These are phyloP conservation scores for Lasioglossum zephyrum DNA, from an alignment of 2,888 invertebrate genomes.

Conservation along the genomic window DNA sequence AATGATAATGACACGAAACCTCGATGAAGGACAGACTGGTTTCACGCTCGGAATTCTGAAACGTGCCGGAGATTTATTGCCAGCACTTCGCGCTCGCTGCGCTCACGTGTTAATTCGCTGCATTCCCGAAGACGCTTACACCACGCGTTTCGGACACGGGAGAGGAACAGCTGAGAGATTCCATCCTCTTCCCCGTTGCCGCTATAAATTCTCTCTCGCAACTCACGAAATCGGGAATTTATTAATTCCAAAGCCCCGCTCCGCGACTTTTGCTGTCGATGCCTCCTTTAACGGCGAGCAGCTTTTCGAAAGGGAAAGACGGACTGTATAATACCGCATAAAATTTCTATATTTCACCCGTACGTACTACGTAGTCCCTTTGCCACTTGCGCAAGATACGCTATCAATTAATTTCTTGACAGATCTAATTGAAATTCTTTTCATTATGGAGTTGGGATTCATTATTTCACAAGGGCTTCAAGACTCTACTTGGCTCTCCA, in stretches of 20 bases:
- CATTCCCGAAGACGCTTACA: conserved; percentile 43
- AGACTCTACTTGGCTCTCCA: background rate
- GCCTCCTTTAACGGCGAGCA: background rate
- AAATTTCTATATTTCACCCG: conserved; percentile 4
- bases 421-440: conserved; percentile 5
- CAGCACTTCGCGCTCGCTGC: conserved; percentile 55
- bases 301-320: conserved; percentile 2
- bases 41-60: conserved; percentile 69
- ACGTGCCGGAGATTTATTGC: conserved; percentile 69
- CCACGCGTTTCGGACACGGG: conserved; percentile 25
- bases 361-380: background rate
- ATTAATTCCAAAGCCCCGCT: conserved; percentile 38
- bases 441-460: background rate
- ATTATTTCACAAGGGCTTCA: background rate
- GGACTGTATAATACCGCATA: conserved; percentile 23
- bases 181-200: conserved; percentile 39
- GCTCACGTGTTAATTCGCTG: conserved; percentile 65
- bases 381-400: background rate
- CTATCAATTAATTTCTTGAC: background rate
- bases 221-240: conserved; percentile 50
- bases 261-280: conserved; percentile 6
- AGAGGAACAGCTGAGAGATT: conserved; percentile 32
- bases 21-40: conserved; percentile 70
- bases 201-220: conserved; percentile 52
- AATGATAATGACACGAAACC: conserved; percentile 71